These are phyloP conservation scores for Phymanthus crucifer DNA, from an alignment of 92 coral and sea anemone genomes.

Conservation along the genomic window DNA sequence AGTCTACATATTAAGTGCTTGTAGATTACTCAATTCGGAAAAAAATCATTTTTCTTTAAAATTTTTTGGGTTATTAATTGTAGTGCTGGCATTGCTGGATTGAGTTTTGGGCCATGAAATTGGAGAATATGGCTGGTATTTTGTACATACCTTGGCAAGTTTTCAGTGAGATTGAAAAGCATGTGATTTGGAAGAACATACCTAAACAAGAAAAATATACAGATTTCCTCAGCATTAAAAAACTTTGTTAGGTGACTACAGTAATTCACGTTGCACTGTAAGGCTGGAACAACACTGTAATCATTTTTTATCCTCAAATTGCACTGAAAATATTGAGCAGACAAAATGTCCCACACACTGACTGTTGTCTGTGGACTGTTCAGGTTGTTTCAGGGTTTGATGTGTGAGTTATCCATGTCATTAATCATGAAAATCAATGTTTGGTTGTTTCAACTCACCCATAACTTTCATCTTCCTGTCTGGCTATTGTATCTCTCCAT, in stretches of 20 bases:
- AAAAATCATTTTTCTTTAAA: too few species aligned
- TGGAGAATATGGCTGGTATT: background rate
- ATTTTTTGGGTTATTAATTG: too few species aligned
- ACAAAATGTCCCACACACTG: too few species aligned
- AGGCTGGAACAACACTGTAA: too few species aligned
- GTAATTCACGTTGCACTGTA: too few species aligned
- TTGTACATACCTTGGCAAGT: constrained; percentile 68
- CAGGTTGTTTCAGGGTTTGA: background rate
- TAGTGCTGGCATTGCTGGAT: too few species aligned
- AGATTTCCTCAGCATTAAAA: background rate
- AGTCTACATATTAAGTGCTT: too few species aligned
- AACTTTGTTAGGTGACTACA: too few species aligned
- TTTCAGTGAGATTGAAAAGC: constrained; percentile 89
- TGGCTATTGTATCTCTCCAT: constrained; percentile 89
- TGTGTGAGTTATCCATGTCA: background rate
- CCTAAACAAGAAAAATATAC: constrained; percentile 24
- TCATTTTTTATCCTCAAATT: too few species aligned
- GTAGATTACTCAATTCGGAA: too few species aligned
- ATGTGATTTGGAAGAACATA: constrained; percentile 95
- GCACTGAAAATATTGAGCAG: too few species aligned
- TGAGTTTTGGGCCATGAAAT: background rate
- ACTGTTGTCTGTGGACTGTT: too few species aligned
- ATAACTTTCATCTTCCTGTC: constrained; percentile 94
- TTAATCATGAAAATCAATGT: background rate
- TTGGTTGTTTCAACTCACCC: constrained; percentile 54